Evolutionary conservation across 2,797 vertebrate species (phyloP).

Genomic region (Novumbra hubbsi): DNA sequence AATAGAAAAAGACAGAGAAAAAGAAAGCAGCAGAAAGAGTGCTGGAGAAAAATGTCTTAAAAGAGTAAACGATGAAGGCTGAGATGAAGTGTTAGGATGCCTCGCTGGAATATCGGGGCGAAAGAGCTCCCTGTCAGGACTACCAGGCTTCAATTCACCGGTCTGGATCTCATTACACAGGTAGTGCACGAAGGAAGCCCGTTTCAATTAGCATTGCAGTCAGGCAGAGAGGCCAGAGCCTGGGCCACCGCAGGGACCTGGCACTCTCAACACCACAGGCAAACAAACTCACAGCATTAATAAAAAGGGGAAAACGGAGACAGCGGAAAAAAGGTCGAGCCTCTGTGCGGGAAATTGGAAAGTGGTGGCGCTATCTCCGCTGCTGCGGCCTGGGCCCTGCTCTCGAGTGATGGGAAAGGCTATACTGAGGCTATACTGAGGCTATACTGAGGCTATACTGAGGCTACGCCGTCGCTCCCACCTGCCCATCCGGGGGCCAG

Average conservation of each 20-base stretch:
- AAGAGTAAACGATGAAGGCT: not conserved
- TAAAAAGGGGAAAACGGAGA: not conserved
- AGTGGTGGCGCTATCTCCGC: slow-evolving; percentile 3
- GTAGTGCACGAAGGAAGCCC: slow-evolving; percentile 2
- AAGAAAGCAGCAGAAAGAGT: not conserved
- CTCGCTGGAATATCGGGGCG: not conserved
- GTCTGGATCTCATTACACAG: slow-evolving; percentile 16
- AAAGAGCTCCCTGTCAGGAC: not conserved
- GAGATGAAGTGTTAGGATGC: not conserved
- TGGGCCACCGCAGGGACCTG: not conserved
- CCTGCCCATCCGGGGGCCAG: not conserved
- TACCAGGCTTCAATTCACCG: not conserved
- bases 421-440: not conserved
- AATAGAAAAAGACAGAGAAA: not conserved
- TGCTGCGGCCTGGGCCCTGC: not conserved
- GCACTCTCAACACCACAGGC: not conserved
- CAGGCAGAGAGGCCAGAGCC: slow-evolving; percentile 5
- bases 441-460: not conserved
- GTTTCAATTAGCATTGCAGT: slow-evolving; percentile 29
- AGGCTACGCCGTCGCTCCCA: no score
- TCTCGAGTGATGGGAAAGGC: slow-evolving; percentile 5
- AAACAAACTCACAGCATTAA: slow-evolving; percentile 15
- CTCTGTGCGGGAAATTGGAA: slow-evolving; percentile 14
- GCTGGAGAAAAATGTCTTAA: not conserved
- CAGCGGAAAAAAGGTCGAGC: slow-evolving; percentile 10